Percentiles rank a stretch among this genome's conserved stretches.
phyloP scores from a whole-genome alignment of 2,888 invertebrate species.

The Monoplex corrugatus region DNA sequence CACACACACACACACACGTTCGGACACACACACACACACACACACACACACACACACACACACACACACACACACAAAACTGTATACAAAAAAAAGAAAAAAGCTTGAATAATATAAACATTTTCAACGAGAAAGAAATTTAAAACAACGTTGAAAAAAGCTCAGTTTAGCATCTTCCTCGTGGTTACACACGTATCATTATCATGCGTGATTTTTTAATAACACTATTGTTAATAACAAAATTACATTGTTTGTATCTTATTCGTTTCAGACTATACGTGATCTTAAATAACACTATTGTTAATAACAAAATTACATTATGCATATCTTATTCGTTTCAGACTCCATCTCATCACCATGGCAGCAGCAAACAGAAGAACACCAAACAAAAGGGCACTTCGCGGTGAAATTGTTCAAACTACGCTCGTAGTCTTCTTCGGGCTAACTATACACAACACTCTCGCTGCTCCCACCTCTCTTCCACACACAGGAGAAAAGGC shows the following conservation, averaged over 20 bases:
- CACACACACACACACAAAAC: neutral
- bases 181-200: neutral
- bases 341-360: neutral
- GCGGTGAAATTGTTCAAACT: neutral
- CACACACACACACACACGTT: neutral
- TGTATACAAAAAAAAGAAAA: neutral
- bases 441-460: neutral
- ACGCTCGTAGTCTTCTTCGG: neutral
- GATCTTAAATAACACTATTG: neutral
- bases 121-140: neutral
- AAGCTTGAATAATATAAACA: neutral
- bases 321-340: too few relatives aligned
- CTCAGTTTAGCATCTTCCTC: neutral
- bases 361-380: neutral
- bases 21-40: neutral
- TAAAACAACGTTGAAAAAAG: neutral
- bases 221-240: neutral
- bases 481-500: too few relatives aligned
- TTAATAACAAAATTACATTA: neutral
- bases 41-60: neutral
- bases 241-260: too few relatives aligned
- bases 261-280: neutral
- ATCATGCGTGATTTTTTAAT: neutral
- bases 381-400: neutral
- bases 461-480: too few relatives aligned